These are phyloP conservation scores for Catharus ustulatus DNA, from an alignment of 2,797 vertebrate species.

Conservation along the genomic window DNA sequence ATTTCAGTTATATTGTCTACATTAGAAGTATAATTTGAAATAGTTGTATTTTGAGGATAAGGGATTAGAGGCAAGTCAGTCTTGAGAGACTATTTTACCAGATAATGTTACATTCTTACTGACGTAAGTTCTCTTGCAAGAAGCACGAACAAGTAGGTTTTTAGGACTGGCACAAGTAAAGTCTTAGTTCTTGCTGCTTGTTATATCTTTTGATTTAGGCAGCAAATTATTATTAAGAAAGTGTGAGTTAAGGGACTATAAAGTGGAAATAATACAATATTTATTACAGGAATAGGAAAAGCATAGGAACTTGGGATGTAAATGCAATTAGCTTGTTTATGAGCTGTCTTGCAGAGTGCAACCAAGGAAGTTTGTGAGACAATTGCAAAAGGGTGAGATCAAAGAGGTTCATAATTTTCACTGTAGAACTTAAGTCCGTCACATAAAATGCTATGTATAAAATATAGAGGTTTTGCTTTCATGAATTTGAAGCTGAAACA, in stretches of 20 bases:
- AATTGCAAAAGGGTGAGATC: background rate
- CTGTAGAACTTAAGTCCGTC: background rate
- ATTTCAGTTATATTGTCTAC: background rate
- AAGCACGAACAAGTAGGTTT: background rate
- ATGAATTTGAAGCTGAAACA: background rate
- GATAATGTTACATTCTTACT: background rate
- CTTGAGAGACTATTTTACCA: background rate
- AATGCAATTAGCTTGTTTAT: background rate
- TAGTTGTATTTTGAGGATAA: background rate
- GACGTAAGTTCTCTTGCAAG: background rate
- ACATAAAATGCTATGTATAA: background rate
- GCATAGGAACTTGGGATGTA: background rate
- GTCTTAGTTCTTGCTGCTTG: background rate
- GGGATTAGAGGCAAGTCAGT: background rate
- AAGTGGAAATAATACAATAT: background rate
- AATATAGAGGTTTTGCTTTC: background rate
- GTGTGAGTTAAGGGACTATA: background rate
- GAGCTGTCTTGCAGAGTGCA: background rate
- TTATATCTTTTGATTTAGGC: background rate
- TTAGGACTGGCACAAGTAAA: background rate
- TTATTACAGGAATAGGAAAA: background rate
- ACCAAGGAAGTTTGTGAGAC: background rate
- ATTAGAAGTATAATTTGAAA: background rate
- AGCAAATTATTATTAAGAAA: background rate
- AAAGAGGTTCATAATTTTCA: background rate